Conservation (phyloP, 1,140 invertebrate genomes). For the Zophobas atratus region DNA sequence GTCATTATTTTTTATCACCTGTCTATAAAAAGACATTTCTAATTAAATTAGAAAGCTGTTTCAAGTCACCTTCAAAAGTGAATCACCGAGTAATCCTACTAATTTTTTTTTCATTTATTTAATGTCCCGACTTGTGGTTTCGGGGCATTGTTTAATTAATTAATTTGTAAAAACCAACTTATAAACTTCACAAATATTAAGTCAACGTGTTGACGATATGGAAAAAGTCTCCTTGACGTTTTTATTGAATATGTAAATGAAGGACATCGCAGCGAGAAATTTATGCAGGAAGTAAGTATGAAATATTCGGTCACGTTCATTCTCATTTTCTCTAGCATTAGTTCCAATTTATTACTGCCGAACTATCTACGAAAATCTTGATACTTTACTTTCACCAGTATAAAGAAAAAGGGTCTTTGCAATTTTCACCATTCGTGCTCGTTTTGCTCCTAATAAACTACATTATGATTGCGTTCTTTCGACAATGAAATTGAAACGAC, state of each 20-base stretch:
- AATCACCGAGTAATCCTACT: neutral
- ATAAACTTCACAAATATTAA: conserved; percentile 32
- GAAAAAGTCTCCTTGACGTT: conserved; percentile 16
- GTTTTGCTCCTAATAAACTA: conserved; percentile 1
- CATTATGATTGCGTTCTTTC: neutral
- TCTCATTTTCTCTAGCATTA: conserved; percentile 25
- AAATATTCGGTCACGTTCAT: conserved; percentile 36
- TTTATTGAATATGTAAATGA: conserved; percentile 35
- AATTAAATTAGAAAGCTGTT: conserved; percentile 19
- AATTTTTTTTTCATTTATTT: neutral
- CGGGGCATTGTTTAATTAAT: neutral
- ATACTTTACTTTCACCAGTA: neutral
- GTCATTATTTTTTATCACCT: conserved; percentile 26
- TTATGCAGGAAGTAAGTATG: conserved; percentile 34
- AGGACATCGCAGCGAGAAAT: conserved; percentile 14
- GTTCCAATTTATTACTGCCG: conserved; percentile 41
- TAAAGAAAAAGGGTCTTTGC: neutral
- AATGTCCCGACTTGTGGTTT: neutral
- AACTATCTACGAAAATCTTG: neutral
- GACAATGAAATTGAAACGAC: neutral
- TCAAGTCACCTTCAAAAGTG: neutral
- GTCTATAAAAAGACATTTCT: conserved; percentile 20
- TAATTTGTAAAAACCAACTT: conserved; percentile 13
- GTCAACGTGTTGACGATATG: neutral
- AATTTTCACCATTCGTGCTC: conserved; percentile 6